These are phyloP conservation scores for Lytechinus variegatus DNA, from an alignment of 35 echinoderm and acorn worm species.

Conservation along the genomic window DNA sequence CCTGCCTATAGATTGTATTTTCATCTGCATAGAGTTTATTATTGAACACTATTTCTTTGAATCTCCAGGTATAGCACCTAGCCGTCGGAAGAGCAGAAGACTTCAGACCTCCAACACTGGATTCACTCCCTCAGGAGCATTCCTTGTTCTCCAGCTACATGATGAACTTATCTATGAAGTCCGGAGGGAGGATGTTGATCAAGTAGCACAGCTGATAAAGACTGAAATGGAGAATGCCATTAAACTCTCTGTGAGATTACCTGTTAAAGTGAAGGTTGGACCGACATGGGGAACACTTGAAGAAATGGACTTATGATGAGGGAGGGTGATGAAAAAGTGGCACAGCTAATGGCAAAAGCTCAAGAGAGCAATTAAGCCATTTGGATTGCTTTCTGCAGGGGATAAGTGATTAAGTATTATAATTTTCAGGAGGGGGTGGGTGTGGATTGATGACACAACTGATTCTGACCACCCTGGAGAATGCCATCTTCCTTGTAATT, in stretches of 20 bases:
- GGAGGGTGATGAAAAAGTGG: neutral
- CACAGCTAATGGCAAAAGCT: too few species aligned
- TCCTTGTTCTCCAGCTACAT: conserved; percentile 92
- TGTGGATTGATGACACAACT: neutral
- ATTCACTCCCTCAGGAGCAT: conserved; percentile 74
- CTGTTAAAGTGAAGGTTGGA: conserved; percentile 93
- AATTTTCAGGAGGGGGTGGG: neutral
- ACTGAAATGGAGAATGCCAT: conserved; percentile 91
- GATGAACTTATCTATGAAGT: conserved; percentile 99
- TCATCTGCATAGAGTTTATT: too few species aligned
- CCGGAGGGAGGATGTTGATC: conserved; percentile 74
- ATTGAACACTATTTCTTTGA: neutral
- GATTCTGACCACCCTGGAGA: neutral
- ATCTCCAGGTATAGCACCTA: neutral
- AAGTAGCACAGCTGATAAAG: conserved; percentile 85
- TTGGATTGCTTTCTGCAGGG: too few species aligned
- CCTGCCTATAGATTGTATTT: too few species aligned
- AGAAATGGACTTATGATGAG: conserved; percentile 55
- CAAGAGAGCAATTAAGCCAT: too few species aligned
- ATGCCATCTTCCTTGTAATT: neutral
- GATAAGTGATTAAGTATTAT: too few species aligned
- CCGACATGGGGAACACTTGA: conserved; percentile 94
- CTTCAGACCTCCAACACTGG: conserved; percentile 15
- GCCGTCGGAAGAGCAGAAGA: conserved; percentile 44
- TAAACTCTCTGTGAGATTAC: conserved; percentile 73